Conservation (phyloP, 2,113 vertebrate genomes). For the Serinus canaria region DNA sequence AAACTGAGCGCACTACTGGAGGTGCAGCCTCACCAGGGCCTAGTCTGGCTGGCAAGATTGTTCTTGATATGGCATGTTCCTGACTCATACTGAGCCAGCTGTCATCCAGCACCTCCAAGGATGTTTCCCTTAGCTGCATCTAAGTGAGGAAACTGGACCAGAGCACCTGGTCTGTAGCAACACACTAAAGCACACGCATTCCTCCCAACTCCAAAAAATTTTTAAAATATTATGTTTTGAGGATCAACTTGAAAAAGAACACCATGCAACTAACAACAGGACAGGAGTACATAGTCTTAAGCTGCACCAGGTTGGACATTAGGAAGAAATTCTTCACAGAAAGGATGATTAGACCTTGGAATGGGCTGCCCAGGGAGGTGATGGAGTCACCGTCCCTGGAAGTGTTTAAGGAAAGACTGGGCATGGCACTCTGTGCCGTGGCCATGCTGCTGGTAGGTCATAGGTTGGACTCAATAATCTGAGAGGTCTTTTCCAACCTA, state of each 20-base stretch:
- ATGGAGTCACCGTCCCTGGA: not conserved
- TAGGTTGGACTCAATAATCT: not conserved
- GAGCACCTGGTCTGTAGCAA: too few relatives aligned
- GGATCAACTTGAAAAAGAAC: not conserved
- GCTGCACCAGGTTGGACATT: not conserved
- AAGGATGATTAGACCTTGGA: not conserved
- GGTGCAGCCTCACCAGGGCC: not conserved
- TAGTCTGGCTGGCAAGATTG: not conserved
- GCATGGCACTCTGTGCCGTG: not conserved
- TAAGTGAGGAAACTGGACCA: too few relatives aligned
- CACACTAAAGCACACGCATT: not conserved
- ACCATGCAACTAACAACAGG: not conserved
- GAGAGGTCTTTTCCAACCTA: not conserved
- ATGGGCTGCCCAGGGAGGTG: not conserved
- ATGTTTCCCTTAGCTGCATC: not conserved
- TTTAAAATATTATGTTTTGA: not conserved
- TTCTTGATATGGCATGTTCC: not conserved
- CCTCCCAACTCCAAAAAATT: accelerated
- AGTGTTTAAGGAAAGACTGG: not conserved
- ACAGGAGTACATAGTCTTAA: not conserved
- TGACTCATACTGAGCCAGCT: accelerated
- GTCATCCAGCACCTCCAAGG: not conserved
- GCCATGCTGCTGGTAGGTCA: not conserved
- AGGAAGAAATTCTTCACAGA: not conserved
- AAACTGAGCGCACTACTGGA: not conserved